Evolutionary conservation across 2,797 vertebrate genomes (phyloP), one percentile per base, ranked within the genome.

Genomic region (Premnoplex brunnescens): DNA sequence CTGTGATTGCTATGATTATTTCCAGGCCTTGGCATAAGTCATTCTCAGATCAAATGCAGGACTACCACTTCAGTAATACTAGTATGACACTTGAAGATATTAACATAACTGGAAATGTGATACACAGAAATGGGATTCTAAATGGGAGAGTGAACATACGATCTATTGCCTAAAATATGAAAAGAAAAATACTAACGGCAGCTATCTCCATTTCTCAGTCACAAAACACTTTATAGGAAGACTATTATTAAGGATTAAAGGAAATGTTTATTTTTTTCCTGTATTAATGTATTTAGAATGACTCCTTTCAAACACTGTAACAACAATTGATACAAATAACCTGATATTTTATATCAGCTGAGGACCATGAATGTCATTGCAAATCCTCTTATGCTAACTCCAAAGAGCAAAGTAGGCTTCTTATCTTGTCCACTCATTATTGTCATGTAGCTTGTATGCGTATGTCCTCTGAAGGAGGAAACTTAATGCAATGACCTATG

Each of bases 111-210:
- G 27, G 30, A 72, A 64, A 56, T 43, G 11, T 16, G 8, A 60
- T 36, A 20, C 12, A 48, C 15, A 60, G 37, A 71, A 34, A 79
- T 5, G 8, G 3, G 18, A 8, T 82, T 78, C 14, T n/a, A 64
- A 88, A 43, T 39, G 12, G 17, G 18, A 83, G 14, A 60, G 68
- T 39, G 9, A 1, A 24, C 7, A 14, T 39, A 30, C 10, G 43
- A 15, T 14, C 5, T 30, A 22, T 30, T 66, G 27, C 9, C 11
- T 58, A 37, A 78, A 78, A 72, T 2, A 66, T 3, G 30, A 32
- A 71, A 67, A 37, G 3, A 71, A 48, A 62, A 10, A 0, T 4
- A 32, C 27, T 55, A 64, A 34, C 0, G 0, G 32, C 24, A 54
- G 7, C 5, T 54, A 34, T 48, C 34, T 73, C 28, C 6, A 5